These are phyloP conservation scores for Apotomis betuletana DNA, from an alignment of 2,888 invertebrate genomes.

Conservation along the genomic window DNA sequence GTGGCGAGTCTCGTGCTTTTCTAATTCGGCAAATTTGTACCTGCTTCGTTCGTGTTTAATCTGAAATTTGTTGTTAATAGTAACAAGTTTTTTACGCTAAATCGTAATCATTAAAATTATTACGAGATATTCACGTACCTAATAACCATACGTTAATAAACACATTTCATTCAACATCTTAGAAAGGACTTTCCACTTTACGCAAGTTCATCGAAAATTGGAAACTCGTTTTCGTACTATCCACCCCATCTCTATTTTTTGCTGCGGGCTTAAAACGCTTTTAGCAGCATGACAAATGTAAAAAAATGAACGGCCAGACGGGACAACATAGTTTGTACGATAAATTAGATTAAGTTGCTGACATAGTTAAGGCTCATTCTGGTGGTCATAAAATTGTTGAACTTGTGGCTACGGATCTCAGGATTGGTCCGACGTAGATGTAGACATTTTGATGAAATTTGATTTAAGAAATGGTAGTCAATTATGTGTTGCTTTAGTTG, in stretches of 20 bases:
- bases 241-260: slow-evolving; percentile 53
- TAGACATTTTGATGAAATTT: too few species aligned
- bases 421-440: too few species aligned
- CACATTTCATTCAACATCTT: slow-evolving; percentile 57
- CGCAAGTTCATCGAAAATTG: slow-evolving; percentile 58
- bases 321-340: not conserved
- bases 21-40: slow-evolving; percentile 27
- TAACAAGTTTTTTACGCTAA: too few species aligned
- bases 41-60: not conserved
- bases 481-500: too few species aligned
- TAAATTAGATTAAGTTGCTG: not conserved
- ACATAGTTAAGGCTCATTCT: too few species aligned
- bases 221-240: slow-evolving; percentile 51
- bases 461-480: too few species aligned
- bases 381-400: too few species aligned
- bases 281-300: slow-evolving; percentile 15
- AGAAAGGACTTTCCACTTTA: slow-evolving; percentile 50
- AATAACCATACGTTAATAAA: too few species aligned
- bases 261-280: slow-evolving; percentile 50
- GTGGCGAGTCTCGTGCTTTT: slow-evolving; percentile 32
- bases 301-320: not conserved
- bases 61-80: not conserved
- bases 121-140: not conserved
- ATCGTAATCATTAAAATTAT: not conserved
- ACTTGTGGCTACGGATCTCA: too few species aligned